phyloP scores from a whole-genome alignment of 2,113 vertebrate species.

The Elanoides forficatus region DNA sequence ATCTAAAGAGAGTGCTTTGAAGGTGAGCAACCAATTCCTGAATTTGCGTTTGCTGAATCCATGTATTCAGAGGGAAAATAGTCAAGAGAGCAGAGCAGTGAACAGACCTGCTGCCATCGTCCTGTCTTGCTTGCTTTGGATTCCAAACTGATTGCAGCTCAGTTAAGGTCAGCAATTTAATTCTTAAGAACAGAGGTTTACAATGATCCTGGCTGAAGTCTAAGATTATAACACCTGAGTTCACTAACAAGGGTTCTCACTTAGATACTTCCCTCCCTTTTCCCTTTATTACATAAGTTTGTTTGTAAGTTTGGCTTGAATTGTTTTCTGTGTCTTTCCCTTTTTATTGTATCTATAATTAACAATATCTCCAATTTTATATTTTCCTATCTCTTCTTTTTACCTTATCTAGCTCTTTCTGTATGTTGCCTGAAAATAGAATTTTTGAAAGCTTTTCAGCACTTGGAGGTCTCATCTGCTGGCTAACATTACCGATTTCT shows the following conservation, averaged over 20 bases:
- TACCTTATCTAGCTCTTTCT: neutral
- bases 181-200: neutral
- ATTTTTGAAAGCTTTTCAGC: conserved; percentile 9
- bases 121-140: neutral
- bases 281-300: neutral
- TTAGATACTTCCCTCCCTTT: neutral
- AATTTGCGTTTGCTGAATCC: neutral
- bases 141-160: neutral
- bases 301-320: neutral
- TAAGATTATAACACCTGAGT: neutral
- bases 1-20: neutral
- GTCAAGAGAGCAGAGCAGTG: neutral
- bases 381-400: neutral
- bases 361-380: neutral
- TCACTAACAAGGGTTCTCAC: neutral
- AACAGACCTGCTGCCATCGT: neutral
- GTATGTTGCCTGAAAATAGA: neutral
- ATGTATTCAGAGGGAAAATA: neutral
- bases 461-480: neutral
- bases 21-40: neutral
- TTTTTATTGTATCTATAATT: neutral
- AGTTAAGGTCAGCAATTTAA: neutral
- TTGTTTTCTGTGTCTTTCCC: neutral
- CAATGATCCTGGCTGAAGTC: neutral
- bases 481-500: neutral